These are phyloP conservation scores for Ditylenchus dipsaci DNA, from an alignment of 1,140 invertebrate genomes.

Conservation along the genomic window DNA sequence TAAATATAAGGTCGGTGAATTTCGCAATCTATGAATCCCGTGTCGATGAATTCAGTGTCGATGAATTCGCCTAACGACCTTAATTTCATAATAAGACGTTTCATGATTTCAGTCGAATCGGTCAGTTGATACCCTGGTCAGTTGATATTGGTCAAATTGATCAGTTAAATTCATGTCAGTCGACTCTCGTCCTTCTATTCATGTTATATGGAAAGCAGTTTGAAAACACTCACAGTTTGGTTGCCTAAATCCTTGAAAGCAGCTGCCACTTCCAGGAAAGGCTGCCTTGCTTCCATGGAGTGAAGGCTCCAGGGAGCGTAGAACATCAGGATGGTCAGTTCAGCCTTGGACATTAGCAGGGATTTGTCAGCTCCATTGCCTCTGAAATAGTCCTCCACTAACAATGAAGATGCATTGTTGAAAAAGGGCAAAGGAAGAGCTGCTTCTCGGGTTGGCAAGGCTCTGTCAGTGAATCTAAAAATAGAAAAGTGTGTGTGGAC, in stretches of 20 bases:
- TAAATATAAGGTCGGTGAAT: no score
- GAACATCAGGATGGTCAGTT: conserved; percentile 35
- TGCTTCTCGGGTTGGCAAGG: conserved; percentile 4
- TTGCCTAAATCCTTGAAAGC: background rate
- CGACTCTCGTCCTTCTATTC: no score
- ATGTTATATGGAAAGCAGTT: no score
- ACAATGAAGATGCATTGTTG: background rate
- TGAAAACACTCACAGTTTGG: background rate
- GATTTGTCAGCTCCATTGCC: conserved; percentile 12
- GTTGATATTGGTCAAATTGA: no score
- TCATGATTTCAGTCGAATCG: no score
- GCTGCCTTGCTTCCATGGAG: conserved; percentile 30
- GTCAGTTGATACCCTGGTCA: no score
- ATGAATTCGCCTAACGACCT: no score
- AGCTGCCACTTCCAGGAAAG: conserved; percentile 12
- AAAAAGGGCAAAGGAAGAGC: conserved; percentile 17
- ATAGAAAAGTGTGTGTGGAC: no score
- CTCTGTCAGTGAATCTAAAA: conserved; percentile 11
- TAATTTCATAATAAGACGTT: no score
- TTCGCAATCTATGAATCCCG: no score
- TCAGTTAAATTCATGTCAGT: no score
- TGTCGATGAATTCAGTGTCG: no score
- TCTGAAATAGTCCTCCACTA: conserved; percentile 18
- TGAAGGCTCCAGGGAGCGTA: conserved; percentile 40
- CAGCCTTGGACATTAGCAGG: conserved; percentile 14